Conservation (phyloP, 2,113 vertebrate genomes). For the Corydoras maculifer region DNA sequence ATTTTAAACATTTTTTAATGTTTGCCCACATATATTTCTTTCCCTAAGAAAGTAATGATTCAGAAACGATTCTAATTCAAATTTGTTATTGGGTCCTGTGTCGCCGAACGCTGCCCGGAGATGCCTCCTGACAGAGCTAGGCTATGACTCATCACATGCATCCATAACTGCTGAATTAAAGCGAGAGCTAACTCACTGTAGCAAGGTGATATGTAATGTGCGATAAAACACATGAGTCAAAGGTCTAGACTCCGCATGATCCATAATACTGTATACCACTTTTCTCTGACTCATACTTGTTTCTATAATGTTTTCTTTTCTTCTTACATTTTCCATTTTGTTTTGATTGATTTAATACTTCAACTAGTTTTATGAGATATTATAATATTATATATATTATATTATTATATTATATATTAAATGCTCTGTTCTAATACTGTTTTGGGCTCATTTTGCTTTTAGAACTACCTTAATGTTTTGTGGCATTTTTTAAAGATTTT, state of each 20-base stretch:
- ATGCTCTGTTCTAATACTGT: background rate
- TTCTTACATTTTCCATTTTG: background rate
- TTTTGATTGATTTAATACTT: background rate
- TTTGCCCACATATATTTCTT: background rate
- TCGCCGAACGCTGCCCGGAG: slow-evolving; percentile 5
- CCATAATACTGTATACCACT: slow-evolving; percentile 9
- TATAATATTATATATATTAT: too few species aligned
- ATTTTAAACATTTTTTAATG: slow-evolving; percentile 1
- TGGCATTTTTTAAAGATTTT: too few species aligned
- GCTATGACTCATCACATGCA: slow-evolving; percentile 44
- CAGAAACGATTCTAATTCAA: background rate
- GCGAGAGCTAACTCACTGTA: background rate
- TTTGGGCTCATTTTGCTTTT: background rate
- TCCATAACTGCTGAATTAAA: background rate
- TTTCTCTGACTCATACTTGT: background rate
- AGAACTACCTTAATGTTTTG: too few species aligned
- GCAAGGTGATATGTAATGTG: slow-evolving; percentile 14
- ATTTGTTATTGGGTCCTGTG: background rate
- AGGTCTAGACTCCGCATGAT: slow-evolving; percentile 4
- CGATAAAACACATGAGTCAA: background rate
- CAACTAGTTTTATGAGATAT: background rate
- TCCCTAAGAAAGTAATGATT: background rate
- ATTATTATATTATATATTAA: too few species aligned
- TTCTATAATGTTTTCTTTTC: background rate
- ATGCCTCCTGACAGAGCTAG: slow-evolving; percentile 8